phyloP scores from a whole-genome alignment of 2,113 vertebrate genomes.

The Monopterus albus region DNA sequence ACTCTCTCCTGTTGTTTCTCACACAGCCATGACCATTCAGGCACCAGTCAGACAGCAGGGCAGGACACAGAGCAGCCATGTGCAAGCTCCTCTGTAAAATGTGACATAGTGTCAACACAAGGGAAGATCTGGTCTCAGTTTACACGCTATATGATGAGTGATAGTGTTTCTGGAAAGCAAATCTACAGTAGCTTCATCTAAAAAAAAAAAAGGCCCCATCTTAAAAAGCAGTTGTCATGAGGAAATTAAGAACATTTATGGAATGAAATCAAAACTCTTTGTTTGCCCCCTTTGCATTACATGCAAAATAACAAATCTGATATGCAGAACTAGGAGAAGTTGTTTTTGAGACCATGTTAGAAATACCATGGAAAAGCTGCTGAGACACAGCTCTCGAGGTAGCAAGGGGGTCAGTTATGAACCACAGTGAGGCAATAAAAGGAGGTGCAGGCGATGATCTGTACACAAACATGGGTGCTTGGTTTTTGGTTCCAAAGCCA shows the following conservation, averaged over 20 bases:
- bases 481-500: conserved; percentile 38
- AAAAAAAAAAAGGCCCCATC: conserved; percentile 64
- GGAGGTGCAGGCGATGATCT: conserved; percentile 61
- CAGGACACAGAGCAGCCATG: conserved; percentile 61
- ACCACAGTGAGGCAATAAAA: conserved; percentile 45
- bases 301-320: conserved; percentile 71
- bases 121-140: conserved; percentile 62
- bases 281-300: conserved; percentile 53
- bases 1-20: conserved; percentile 43
- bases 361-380: conserved; percentile 42
- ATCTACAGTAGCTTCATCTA: conserved; percentile 19
- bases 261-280: conserved; percentile 44
- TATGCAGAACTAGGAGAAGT: conserved; percentile 47
- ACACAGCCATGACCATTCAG: conserved; percentile 33
- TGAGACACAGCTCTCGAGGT: conserved; percentile 17
- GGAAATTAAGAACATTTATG: conserved; percentile 62
- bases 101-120: conserved; percentile 33
- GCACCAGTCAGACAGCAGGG: conserved; percentile 54
- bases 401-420: conserved; percentile 37
- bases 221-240: conserved; percentile 50
- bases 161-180: not conserved
- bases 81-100: conserved; percentile 54
- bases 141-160: too few species aligned
- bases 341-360: conserved; percentile 34
- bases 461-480: conserved; percentile 68